phyloP scores from a whole-genome alignment of 2,113 vertebrate genomes.

The Lagopus leucura region DNA sequence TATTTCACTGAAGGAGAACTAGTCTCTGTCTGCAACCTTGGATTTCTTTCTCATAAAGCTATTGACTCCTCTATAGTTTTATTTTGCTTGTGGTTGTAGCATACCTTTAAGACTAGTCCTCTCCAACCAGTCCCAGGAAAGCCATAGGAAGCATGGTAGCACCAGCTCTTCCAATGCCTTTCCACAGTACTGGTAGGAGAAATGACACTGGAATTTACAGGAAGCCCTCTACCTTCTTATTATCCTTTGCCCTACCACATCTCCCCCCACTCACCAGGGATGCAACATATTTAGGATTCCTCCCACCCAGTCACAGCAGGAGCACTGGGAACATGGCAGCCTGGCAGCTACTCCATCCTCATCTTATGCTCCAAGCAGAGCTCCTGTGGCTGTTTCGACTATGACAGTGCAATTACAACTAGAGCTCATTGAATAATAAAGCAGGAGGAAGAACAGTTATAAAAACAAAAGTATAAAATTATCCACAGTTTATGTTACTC shows the following conservation, averaged over 20 bases:
- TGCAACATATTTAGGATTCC: not conserved
- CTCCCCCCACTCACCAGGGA: not conserved
- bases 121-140: not conserved
- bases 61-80: not conserved
- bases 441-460: not conserved
- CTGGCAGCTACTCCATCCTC: accelerated
- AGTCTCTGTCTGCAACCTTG: not conserved
- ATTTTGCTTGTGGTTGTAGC: not conserved
- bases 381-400: not conserved
- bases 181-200: not conserved
- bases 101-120: not conserved
- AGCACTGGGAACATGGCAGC: not conserved
- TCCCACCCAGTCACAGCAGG: not conserved
- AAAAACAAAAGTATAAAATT: not conserved
- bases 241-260: not conserved
- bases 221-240: not conserved
- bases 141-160: not conserved
- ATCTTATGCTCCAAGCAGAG: not conserved
- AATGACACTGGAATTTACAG: not conserved
- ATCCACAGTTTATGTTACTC: not conserved
- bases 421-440: not conserved
- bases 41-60: not conserved
- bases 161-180: not conserved
- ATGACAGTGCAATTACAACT: not conserved
- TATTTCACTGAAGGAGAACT: not conserved